phyloP scores from a whole-genome alignment of 2,113 vertebrate genomes.

The Oriolus oriolus region DNA sequence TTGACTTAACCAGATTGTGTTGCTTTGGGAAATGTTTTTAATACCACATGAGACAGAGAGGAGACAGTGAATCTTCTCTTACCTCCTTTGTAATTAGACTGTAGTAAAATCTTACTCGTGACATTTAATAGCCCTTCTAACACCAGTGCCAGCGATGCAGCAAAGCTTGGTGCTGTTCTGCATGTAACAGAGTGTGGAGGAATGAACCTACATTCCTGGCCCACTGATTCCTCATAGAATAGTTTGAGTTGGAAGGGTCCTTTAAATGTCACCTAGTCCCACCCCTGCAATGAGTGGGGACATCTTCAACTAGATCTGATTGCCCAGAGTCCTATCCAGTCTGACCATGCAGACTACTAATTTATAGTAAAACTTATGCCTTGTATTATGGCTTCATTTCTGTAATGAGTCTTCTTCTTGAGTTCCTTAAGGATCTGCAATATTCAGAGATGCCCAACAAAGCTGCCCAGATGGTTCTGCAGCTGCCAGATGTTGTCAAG shows the following conservation, averaged over 20 bases:
- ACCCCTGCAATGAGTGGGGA: background rate
- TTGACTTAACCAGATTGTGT: background rate
- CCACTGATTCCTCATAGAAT: background rate
- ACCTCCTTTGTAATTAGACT: background rate
- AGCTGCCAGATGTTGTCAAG: background rate
- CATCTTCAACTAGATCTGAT: background rate
- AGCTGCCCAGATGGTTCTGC: background rate
- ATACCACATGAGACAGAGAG: background rate
- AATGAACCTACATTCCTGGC: background rate
- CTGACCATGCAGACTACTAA: background rate
- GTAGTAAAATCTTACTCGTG: background rate
- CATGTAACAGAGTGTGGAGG: rapidly evolving
- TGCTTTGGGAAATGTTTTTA: slow-evolving; percentile 1
- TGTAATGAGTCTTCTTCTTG: background rate
- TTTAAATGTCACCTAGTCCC: background rate
- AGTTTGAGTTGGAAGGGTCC: background rate
- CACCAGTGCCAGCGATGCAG: background rate
- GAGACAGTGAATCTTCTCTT: background rate
- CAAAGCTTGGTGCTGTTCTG: background rate
- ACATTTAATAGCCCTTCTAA: background rate
- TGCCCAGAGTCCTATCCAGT: background rate
- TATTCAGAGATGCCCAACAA: background rate
- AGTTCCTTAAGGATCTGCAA: background rate
- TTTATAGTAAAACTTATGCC: background rate
- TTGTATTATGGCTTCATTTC: background rate